Evolutionary conservation across 2,888 invertebrate genomes (phyloP), one percentile per base, ranked within the genome.

Genomic region (Octonoba sinensis): DNA sequence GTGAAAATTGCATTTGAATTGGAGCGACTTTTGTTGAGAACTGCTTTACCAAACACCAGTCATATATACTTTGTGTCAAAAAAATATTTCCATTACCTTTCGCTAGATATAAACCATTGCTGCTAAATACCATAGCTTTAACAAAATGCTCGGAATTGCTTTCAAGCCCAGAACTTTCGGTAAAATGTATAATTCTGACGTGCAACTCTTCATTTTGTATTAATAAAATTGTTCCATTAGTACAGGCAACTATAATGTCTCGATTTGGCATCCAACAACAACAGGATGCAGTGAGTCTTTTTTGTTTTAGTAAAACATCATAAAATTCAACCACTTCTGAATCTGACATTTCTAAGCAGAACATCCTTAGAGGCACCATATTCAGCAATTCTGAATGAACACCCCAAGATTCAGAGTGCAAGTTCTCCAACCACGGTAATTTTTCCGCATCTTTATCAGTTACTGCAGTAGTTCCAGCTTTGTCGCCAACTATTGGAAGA

Each of bases 341-440:
- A 8, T 73, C 62, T 11, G 67, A 36, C 67, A 81, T 46, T 12
- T 73, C n/a, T 20, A 24, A 18, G 36, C 62, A 69, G 56, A 67
- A 20, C 0, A 27, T 18, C 0, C 20, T 47, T 18, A 69, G 47
- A 0, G 79, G 73, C 3, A 81, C 4, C 6, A 56, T 66, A 3
- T 73, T 24, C 11, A 81, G 16, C 11, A 60, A 3, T 22, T 81
- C 72, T 1, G 73, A 60, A 57, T 81, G 79, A 13, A 73, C 47
- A n/a, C 79, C 69, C 73, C 79, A 81, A 0, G 64, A 20, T 15
- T 64, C 57, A 3, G 56, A 27, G 4, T n/a, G n/a, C 36, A 62
- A 18, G 47, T 73, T 62, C n/a, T 73, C 73, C 15, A 73, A 67
- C 51, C 44, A 62, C 6, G 54, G 62, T 15, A 81, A n/a, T 36